Percentiles rank a stretch among this genome's conserved stretches.
Conservation (phyloP, 2,797 vertebrate genomes). For the Acropternis orthonyx region DNA sequence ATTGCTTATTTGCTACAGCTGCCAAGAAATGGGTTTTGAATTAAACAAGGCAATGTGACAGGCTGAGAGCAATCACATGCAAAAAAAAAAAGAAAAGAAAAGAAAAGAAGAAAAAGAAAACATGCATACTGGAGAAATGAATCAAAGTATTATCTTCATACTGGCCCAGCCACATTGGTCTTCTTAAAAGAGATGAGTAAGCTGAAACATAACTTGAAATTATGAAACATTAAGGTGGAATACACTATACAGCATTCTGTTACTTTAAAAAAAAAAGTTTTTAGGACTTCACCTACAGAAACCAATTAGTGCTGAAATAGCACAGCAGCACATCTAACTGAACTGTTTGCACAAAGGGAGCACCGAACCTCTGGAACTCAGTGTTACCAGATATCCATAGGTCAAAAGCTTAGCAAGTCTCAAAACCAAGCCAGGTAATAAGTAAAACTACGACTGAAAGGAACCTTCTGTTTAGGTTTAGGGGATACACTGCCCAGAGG, state of each 20-base stretch:
- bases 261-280: not conserved
- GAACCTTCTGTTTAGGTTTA: not conserved
- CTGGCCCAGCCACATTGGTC: not conserved
- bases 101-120: not conserved
- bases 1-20: constrained; percentile 66
- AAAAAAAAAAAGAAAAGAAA: not conserved
- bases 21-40: constrained; percentile 60
- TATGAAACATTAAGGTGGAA: not conserved
- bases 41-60: constrained; percentile 50
- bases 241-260: not conserved
- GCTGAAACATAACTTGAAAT: not conserved
- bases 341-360: not conserved
- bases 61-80: constrained; percentile 50
- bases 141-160: not conserved
- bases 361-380: not conserved
- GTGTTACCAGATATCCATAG: not conserved
- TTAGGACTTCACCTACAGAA: not conserved
- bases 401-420: not conserved
- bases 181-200: constrained; percentile 5
- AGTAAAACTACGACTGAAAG: not conserved
- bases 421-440: not conserved
- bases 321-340: not conserved
- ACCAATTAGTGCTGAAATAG: not conserved
- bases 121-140: not conserved
- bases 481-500: not conserved